phyloP scores from a whole-genome alignment of 2,888 invertebrate species.

The Galerucella calmariensis region DNA sequence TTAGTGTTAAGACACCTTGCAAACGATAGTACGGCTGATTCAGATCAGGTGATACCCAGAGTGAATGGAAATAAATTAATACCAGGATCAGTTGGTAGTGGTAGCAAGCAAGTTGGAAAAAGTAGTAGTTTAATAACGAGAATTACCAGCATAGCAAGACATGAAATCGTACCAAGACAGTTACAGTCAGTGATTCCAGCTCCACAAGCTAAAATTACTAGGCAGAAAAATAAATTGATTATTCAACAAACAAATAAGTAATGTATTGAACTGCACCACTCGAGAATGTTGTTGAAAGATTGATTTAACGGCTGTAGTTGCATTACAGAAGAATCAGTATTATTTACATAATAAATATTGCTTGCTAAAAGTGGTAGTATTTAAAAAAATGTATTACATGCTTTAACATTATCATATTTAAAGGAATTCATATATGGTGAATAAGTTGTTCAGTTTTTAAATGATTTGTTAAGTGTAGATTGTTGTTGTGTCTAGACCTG shows the following conservation, averaged over 20 bases:
- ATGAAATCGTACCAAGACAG: constrained; percentile 69
- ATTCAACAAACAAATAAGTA: constrained; percentile 74
- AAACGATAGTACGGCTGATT: constrained; percentile 55
- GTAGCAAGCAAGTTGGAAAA: constrained; percentile 63
- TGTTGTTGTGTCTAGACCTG: too few relatives aligned
- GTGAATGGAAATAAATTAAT: constrained; percentile 48
- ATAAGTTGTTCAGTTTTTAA: too few relatives aligned
- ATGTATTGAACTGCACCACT: not conserved
- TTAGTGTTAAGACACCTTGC: constrained; percentile 68
- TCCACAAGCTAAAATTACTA: constrained; percentile 82
- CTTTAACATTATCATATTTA: not conserved
- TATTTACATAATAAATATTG: not conserved
- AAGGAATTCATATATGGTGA: too few relatives aligned
- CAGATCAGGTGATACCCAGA: constrained; percentile 42
- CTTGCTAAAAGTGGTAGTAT: not conserved
- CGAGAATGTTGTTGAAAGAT: not conserved
- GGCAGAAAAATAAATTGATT: constrained; percentile 85
- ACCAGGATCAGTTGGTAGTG: constrained; percentile 50
- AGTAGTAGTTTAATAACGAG: constrained; percentile 67
- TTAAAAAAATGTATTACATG: not conserved
- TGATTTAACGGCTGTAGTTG: not conserved
- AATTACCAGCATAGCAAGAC: constrained; percentile 64
- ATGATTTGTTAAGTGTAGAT: too few relatives aligned
- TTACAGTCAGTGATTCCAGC: constrained; percentile 71
- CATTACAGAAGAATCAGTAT: not conserved